Evolutionary conservation across 1,140 invertebrate species (phyloP), one percentile per base, ranked within the genome.

Genomic region (Rhagoletis zephyria): DNA sequence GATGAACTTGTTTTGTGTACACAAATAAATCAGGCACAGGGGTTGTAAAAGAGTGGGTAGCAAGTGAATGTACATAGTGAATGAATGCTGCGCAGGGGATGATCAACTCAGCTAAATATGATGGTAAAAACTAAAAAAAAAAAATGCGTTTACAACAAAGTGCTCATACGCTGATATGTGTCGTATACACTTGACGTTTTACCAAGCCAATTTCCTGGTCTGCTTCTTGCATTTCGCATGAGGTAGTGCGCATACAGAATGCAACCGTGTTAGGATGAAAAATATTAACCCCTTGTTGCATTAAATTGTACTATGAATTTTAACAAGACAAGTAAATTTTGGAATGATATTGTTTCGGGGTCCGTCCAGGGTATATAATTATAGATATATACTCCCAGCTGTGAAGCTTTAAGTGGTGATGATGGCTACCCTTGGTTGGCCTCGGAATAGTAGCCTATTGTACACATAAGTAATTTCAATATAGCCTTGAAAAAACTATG

Each of bases 181-280:
- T 48, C 45, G 40, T 45, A 74, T 16, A 42, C 67, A 74, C 10
- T 74, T 74, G 67, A 74, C 67, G 67, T 74, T 74, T 74, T 16
- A 45, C 14, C 40, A 74, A 74, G 40, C 67, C 67, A 74, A 74
- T 74, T 74, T 74, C 67, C 67, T 74, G 67, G 45, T 7, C 42
- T 16, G 40, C 67, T 45, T 45, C 12, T 40, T 74, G 40, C n/a
- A 45, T 48, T 30, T 30, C 30, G 30, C 1, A 30, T 30, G 30
- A 30, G 30, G 30, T 30, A 30, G 30, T 30, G 30, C 30, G 30
- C 30, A 30, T 30, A 30, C 30, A 30, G 30, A 30, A 30, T 30
- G 30, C 30, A 30, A 30, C 30, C 30, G 30, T 30, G 30, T 30
- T 30, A 30, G 30, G 30, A 30, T 30, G 30, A 30, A 30, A 30